Evolutionary conservation across 2,888 invertebrate genomes (phyloP), one percentile per base, ranked within the genome.

Genomic region (Lasioglossum morio): DNA sequence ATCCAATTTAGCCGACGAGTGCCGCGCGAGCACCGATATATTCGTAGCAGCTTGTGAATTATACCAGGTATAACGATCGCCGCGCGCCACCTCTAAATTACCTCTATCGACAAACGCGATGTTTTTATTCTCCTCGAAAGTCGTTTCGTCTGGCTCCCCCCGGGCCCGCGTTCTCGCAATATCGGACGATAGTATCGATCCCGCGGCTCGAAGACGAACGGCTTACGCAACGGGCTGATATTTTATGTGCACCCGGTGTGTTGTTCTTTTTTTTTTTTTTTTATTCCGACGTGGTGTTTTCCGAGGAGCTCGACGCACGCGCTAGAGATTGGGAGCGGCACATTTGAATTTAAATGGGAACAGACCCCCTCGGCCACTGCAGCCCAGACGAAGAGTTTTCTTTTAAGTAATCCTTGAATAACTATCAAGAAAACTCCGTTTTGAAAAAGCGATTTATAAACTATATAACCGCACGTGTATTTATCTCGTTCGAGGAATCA

Each of bases 1-100:
- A 86, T 87, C 86, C 86, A 87, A 87, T 87, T 87, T 87, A 86
- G 53, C 81, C 87, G 87, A 86, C 86, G 84, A 86, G 84, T 86
- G 74, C 66, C 74, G 81, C 57, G 76, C 72, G 75, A 76, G 77
- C 46, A 57, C 23, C 40, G 74, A 72, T 84, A 72, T 81, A 86
- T 81, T 81, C 83, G 81, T 57, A 81, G 79, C 77, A 57, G 82
- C 84, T 72, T 82, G 88, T 88, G 88, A 89, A 88, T 89, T 89
- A 89, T 81, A 84, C 70, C 75, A 69, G 34, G 84, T 78, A 81
- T 87, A 87, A 87, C 81, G 80, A 84, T 82, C 78, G 77, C 79
- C 23, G 79, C 85, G 76, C 72, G 79, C 27, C 70, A 81, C 48
- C 77, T 74, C 76, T 82, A 82, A 89, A 89, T 89, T 88, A 81